A percentile compares a stretch with the other conserved stretches of the same genome.
Conservation (phyloP, 2,888 invertebrate species). For the Ecdyonurus torrentis region DNA sequence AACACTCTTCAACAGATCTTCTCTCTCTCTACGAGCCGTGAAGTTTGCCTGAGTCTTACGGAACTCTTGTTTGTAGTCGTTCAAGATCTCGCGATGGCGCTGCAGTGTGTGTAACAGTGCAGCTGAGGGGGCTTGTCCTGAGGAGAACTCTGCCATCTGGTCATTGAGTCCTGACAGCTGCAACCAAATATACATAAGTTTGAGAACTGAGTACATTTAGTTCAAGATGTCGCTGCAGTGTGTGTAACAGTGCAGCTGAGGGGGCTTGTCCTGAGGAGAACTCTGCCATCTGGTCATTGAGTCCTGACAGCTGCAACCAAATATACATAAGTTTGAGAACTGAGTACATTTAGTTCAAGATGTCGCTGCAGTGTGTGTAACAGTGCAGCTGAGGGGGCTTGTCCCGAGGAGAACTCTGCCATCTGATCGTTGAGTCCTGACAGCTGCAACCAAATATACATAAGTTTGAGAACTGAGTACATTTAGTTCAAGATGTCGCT, state of each 20-base stretch:
- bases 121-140: constrained; percentile 31
- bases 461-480: too few relatives aligned
- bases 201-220: too few relatives aligned
- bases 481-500: constrained; percentile 91
- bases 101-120: constrained; percentile 87
- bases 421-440: constrained; percentile 66
- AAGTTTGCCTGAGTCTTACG: constrained; percentile 72
- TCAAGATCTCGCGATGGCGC: constrained; percentile 87
- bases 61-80: constrained; percentile 87
- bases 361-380: constrained; percentile 90
- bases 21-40: constrained; percentile 62
- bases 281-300: constrained; percentile 76
- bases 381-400: constrained; percentile 48
- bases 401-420: constrained; percentile 48
- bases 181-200: too few relatives aligned
- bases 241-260: constrained; percentile 73
- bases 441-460: too few relatives aligned
- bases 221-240: constrained; percentile 88
- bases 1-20: constrained; percentile 57
- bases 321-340: too few relatives aligned
- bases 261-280: constrained; percentile 34
- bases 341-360: too few relatives aligned
- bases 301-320: constrained; percentile 47
- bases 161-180: constrained; percentile 63
- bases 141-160: constrained; percentile 65